phyloP scores from a whole-genome alignment of 1,140 invertebrate species.

The Ceratitis capitata region DNA sequence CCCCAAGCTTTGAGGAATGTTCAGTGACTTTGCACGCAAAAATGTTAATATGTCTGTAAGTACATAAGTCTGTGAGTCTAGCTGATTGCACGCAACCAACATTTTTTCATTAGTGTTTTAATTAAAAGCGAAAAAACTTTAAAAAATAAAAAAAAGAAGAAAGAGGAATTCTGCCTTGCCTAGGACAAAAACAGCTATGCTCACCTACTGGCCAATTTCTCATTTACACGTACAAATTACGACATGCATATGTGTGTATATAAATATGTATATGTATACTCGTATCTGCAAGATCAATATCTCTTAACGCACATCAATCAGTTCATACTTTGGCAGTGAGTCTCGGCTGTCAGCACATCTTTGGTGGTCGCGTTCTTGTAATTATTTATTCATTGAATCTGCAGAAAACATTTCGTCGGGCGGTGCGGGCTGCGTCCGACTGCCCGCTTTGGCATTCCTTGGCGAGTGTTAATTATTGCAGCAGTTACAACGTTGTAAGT shows the following conservation, averaged over 20 bases:
- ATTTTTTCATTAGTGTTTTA: conserved; percentile 24
- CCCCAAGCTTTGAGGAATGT: neutral
- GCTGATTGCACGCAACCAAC: neutral
- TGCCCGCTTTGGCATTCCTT: neutral
- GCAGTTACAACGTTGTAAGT: conserved; percentile 13
- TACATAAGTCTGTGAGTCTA: too few relatives aligned
- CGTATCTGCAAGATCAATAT: neutral
- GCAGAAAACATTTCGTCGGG: neutral
- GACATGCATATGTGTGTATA: neutral
- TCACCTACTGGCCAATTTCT: neutral
- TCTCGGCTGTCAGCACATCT: conserved; percentile 26
- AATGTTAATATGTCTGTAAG: too few relatives aligned
- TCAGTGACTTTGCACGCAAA: neutral
- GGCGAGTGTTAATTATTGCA: conserved; percentile 11
- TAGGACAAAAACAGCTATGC: neutral
- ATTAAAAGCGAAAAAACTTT: neutral
- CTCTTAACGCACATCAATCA: conserved; percentile 15
- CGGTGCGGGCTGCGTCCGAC: neutral
- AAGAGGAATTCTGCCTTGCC: too few relatives aligned
- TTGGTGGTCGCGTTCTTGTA: conserved; percentile 24
- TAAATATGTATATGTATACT: neutral
- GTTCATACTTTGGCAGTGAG: neutral
- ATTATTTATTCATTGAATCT: neutral
- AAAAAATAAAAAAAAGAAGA: neutral
- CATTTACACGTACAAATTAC: neutral